Conservation (phyloP, 2,797 vertebrate genomes). For the Morelia viridis region DNA sequence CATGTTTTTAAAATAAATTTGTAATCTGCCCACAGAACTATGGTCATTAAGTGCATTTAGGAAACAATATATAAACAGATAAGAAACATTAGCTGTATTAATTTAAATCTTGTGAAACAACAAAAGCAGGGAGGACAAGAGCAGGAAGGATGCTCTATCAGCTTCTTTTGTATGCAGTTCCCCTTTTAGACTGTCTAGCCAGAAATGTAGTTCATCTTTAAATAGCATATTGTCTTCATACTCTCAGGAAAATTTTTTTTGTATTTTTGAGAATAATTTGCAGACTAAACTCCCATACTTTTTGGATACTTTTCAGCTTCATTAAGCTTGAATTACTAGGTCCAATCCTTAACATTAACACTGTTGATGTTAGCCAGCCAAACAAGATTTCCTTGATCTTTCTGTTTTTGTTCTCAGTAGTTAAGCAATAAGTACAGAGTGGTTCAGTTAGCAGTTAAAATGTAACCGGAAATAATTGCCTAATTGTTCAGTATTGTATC, state of each 20-base stretch:
- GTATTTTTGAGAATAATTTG: background rate
- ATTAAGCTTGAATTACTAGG: background rate
- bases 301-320: background rate
- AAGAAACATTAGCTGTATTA: background rate
- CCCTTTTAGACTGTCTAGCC: background rate
- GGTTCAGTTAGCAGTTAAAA: slow-evolving; percentile 36
- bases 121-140: background rate
- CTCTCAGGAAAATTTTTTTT: background rate
- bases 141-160: background rate
- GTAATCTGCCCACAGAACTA: background rate
- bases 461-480: slow-evolving; percentile 36
- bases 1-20: background rate
- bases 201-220: background rate
- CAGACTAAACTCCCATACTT: background rate
- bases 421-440: slow-evolving; percentile 24
- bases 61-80: background rate
- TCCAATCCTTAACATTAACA: background rate
- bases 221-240: background rate
- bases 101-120: background rate
- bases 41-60: background rate
- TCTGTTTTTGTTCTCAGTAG: background rate
- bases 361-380: background rate
- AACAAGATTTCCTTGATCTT: background rate
- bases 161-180: slow-evolving; percentile 11
- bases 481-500: slow-evolving; percentile 13